Evolutionary conservation across 2,797 vertebrate species (phyloP).

Genomic region (Microctenopoma lineatum): DNA sequence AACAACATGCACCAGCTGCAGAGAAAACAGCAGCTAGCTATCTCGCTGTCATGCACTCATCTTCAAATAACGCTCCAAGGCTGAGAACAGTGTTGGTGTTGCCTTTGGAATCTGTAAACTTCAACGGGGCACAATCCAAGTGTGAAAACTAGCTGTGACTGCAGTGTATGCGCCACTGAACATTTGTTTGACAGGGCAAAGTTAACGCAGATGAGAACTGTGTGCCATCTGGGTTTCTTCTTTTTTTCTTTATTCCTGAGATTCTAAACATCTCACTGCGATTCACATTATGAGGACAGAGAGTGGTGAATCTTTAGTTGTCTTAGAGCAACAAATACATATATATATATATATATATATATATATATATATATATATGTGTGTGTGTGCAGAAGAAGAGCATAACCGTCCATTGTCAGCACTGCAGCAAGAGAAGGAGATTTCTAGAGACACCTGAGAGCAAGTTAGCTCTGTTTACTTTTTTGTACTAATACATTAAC

Average conservation of each 20-base stretch:
- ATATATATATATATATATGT: too few relatives aligned
- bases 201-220: constrained; percentile 37
- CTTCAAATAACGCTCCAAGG: constrained; percentile 11
- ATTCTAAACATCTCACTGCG: constrained; percentile 35
- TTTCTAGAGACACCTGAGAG: constrained; percentile 19
- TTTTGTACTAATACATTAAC: constrained; percentile 47
- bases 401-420: constrained; percentile 3
- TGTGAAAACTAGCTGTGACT: constrained; percentile 54
- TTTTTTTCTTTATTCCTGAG: constrained; percentile 34
- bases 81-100: constrained; percentile 23
- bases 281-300: constrained; percentile 19
- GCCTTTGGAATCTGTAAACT: constrained; percentile 45
- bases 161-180: constrained; percentile 37
- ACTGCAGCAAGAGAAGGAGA: constrained; percentile 15
- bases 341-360: too few relatives aligned
- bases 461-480: constrained; percentile 62
- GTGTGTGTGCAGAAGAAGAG: constrained; percentile 18
- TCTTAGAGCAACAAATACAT: constrained; percentile 29
- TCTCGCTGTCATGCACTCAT: constrained; percentile 25
- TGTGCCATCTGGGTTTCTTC: constrained; percentile 60
- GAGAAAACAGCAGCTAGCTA: constrained; percentile 13
- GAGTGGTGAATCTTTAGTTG: constrained; percentile 6
- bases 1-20: constrained; percentile 41
- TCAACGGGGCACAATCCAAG: constrained; percentile 41
- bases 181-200: constrained; percentile 52